A percentile compares a stretch with the other conserved stretches of the same genome.
Conservation (phyloP, 2,113 vertebrate genomes). For the Clarias magur region DNA sequence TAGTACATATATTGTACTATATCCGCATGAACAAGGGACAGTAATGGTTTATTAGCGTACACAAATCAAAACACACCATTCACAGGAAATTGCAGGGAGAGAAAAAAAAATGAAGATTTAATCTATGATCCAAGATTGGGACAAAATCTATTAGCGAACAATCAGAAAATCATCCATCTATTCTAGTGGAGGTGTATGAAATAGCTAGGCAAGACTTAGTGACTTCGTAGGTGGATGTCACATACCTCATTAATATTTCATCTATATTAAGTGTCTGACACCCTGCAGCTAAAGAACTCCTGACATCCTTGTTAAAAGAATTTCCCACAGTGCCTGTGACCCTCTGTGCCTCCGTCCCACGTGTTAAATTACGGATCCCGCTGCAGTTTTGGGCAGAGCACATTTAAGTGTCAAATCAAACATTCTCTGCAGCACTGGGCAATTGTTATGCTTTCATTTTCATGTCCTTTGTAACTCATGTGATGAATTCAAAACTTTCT, state of each 20-base stretch:
- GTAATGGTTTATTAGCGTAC: neutral
- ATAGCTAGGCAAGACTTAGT: slow-evolving; percentile 11
- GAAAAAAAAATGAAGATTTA: slow-evolving; percentile 7
- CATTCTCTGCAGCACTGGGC: neutral
- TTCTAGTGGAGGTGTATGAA: neutral
- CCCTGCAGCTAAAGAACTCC: slow-evolving; percentile 34
- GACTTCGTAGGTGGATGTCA: slow-evolving; percentile 30
- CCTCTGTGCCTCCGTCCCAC: neutral
- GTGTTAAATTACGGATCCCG: slow-evolving; percentile 2
- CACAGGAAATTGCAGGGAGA: neutral
- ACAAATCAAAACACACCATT: slow-evolving; percentile 1
- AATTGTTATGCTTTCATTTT: neutral
- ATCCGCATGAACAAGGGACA: neutral
- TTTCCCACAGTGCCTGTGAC: slow-evolving; percentile 22
- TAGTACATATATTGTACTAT: no score
- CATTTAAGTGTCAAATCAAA: neutral
- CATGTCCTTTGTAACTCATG: neutral
- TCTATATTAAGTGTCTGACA: slow-evolving; percentile 42
- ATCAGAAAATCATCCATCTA: slow-evolving; percentile 19
- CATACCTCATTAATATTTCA: slow-evolving; percentile 43
- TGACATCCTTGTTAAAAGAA: slow-evolving; percentile 33
- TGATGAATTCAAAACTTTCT: neutral
- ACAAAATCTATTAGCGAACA: neutral
- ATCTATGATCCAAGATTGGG: slow-evolving; percentile 1
- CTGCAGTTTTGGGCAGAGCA: neutral